These are phyloP conservation scores for Pterostichus madidus DNA, from an alignment of 2,888 invertebrate genomes.

Conservation along the genomic window DNA sequence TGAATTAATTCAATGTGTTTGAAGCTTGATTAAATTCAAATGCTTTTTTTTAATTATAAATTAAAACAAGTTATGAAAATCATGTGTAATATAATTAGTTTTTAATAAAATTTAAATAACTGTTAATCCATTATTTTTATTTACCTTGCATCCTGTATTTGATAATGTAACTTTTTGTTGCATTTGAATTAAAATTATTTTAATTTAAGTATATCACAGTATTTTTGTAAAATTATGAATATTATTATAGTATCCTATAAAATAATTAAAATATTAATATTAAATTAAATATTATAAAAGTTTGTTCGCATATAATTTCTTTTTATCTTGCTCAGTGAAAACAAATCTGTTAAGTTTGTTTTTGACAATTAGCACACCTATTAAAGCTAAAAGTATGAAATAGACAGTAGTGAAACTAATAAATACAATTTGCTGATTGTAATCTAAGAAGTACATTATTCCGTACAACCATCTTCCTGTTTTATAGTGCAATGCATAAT, in stretches of 20 bases:
- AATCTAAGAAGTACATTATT: slow-evolving; percentile 20
- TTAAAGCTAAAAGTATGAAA: slow-evolving; percentile 25
- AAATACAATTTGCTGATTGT: not conserved
- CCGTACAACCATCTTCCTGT: slow-evolving; percentile 43
- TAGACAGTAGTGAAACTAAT: not conserved
- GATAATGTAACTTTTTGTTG: no score
- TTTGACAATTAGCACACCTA: slow-evolving; percentile 4
- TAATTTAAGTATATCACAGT: not conserved
- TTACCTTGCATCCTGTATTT: not conserved
- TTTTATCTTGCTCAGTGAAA: slow-evolving; percentile 1
- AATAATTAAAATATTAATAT: not conserved
- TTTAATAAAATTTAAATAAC: slow-evolving; percentile 66
- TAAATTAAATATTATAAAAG: slow-evolving; percentile 11
- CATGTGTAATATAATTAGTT: slow-evolving; percentile 65
- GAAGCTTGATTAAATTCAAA: slow-evolving; percentile 58
- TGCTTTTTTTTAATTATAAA: slow-evolving; percentile 54
- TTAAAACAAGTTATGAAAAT: slow-evolving; percentile 56
- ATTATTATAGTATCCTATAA: slow-evolving; percentile 19
- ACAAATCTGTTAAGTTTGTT: slow-evolving; percentile 5
- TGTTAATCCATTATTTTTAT: slow-evolving; percentile 42
- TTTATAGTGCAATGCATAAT: not conserved
- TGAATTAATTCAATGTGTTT: slow-evolving; percentile 53
- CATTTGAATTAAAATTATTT: no score
- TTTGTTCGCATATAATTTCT: not conserved
- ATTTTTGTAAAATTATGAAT: not conserved